A percentile compares a stretch with the other conserved stretches of the same genome.
Conservation (phyloP, 2,888 invertebrate genomes). For the Drosophila siamana region DNA sequence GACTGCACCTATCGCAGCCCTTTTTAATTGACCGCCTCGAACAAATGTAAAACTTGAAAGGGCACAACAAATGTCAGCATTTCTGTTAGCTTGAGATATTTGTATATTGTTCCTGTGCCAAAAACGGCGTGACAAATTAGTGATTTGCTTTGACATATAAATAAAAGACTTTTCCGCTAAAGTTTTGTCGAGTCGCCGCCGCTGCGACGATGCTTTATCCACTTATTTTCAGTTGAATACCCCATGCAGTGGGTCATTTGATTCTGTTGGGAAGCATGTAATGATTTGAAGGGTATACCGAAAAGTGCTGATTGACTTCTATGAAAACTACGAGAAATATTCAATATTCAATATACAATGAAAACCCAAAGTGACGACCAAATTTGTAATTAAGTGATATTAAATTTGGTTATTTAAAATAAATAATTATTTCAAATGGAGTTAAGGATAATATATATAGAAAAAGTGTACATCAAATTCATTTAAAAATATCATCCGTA, state of each 20-base stretch:
- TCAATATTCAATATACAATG: too few species aligned
- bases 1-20: conserved; percentile 59
- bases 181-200: conserved; percentile 42
- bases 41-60: conserved; percentile 47
- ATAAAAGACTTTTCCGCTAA: conserved; percentile 54
- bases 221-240: conserved; percentile 45
- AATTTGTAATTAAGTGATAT: too few species aligned
- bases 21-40: conserved; percentile 55
- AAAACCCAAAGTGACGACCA: too few species aligned
- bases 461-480: too few species aligned
- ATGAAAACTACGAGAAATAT: not conserved
- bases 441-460: too few species aligned
- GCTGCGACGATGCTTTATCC: conserved; percentile 36
- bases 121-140: conserved; percentile 76
- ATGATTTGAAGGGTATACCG: not conserved
- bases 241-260: not conserved
- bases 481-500: too few species aligned
- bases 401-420: too few species aligned
- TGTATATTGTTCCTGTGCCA: conserved; percentile 39
- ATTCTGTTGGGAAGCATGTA: not conserved
- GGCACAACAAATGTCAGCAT: conserved; percentile 49
- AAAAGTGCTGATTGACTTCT: not conserved
- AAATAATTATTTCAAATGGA: too few species aligned
- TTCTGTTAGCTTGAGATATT: conserved; percentile 49
- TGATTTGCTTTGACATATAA: conserved; percentile 76